Base-by-base conservation (phyloP, 2,888 invertebrate species). In the Camptogramma bilineatum region DNA sequence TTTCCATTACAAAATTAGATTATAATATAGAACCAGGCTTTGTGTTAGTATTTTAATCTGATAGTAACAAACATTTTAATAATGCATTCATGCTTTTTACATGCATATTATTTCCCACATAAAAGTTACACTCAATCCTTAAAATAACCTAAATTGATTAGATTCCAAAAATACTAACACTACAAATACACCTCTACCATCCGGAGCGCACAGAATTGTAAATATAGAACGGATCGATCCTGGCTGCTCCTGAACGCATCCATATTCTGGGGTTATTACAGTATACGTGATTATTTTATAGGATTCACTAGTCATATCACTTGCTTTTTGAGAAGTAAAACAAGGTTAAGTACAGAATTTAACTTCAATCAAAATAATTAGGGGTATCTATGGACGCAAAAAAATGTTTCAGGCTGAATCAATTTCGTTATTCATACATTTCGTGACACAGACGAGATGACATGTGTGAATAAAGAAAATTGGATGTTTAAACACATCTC, bases 211-310 rank as follows among this genome's bases (percentile, higher is more conserved):
- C 16, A 19, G 19, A 54, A 54, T 53, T 58, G 67, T 66, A 56
- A 68, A 64, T 68, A 61, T 64, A 62, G 58, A 55, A 55, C 53
- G 71, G 75, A 73, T 77, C 75, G 75, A 55, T 34, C 46, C 52
- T 52, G 17, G 19, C 7, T 52, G 18, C 47, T 69, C 47, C 58
- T 44, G 52, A 17, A 48, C 24, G 42, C 18, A 17, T 53, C 52
- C 52, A 31, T 64, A 67, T 65, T 63, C 63, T 59, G 44, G 18
- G 16, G 48, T 48, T 50, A 31, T 18, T 55, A 54, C 24, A 47
- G 28, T 47, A 31, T 18, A 31, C 48, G 5, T n/a, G n/a, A 48
- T 48, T n/a, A 48, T 48, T 21, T n/a, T n/a, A 2, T 39, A 21
- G 21, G 48, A 18, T 13, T 13, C 28, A 28, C 28, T 28, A 3